These are phyloP conservation scores for Pollicipes pollicipes DNA, from an alignment of 1,140 invertebrate species.

Conservation along the genomic window DNA sequence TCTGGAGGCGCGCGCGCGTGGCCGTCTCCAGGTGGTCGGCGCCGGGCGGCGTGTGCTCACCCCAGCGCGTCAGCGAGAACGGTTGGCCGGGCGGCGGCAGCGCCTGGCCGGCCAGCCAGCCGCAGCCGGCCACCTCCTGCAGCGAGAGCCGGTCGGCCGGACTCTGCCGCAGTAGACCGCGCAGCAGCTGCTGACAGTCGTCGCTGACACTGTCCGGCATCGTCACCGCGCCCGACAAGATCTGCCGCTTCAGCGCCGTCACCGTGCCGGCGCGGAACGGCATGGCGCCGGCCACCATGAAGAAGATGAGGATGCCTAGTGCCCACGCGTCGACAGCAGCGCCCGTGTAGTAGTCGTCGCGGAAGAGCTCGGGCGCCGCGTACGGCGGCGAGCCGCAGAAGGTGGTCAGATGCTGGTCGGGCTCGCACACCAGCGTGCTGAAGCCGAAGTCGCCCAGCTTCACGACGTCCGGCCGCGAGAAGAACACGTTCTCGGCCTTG, in stretches of 20 bases:
- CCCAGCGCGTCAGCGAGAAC: not conserved
- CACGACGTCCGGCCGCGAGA: slow-evolving; percentile 32
- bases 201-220: slow-evolving; percentile 8
- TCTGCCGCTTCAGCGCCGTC: slow-evolving; percentile 16
- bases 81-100: not conserved
- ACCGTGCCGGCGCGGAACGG: slow-evolving; percentile 28
- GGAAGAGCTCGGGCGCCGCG: slow-evolving; percentile 65
- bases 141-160: slow-evolving; percentile 5
- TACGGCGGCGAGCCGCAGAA: slow-evolving; percentile 78
- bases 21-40: not conserved
- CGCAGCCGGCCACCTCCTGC: not conserved
- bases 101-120: not conserved
- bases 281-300: slow-evolving; percentile 58
- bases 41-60: no score
- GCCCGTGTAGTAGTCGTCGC: slow-evolving; percentile 53
- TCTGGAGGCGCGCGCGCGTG: no score
- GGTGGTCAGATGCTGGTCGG: slow-evolving; percentile 50
- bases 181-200: slow-evolving; percentile 9
- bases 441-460: slow-evolving; percentile 71
- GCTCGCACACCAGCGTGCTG: slow-evolving; percentile 35
- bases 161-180: not conserved
- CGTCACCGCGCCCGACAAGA: slow-evolving; percentile 12
- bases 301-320: slow-evolving; percentile 58
- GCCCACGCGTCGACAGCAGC: slow-evolving; percentile 68
- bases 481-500: slow-evolving; percentile 69